Evolutionary conservation across 2,797 vertebrate species (phyloP).

Genomic region (Melanotaenia pygmaea): DNA sequence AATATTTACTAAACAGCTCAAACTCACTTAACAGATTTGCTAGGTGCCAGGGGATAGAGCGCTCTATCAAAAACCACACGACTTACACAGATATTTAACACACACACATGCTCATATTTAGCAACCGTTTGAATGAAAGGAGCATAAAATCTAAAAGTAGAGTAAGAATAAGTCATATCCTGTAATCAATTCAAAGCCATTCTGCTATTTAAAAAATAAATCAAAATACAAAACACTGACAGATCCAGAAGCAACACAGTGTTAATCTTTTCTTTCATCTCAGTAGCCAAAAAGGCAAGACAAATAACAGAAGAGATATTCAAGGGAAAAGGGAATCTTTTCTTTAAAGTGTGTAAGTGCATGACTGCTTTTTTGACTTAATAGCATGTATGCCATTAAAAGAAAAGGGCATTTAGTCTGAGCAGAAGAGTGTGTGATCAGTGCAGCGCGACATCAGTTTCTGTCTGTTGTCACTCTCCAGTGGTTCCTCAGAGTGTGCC

Average conservation of each 20-base stretch:
- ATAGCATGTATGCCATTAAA: slow-evolving; percentile 57
- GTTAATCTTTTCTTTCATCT: slow-evolving; percentile 15
- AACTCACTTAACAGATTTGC: slow-evolving; percentile 59
- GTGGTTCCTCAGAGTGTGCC: slow-evolving; percentile 48
- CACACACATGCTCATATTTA: neutral
- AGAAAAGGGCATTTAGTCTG: slow-evolving; percentile 63
- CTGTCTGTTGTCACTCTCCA: slow-evolving; percentile 71
- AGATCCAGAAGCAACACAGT: slow-evolving; percentile 15
- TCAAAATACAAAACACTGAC: neutral
- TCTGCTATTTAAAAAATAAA: neutral
- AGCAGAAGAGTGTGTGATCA: slow-evolving; percentile 63
- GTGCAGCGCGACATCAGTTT: slow-evolving; percentile 59
- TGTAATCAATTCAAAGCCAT: neutral
- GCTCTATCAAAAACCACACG: slow-evolving; percentile 23
- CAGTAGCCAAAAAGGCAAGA: slow-evolving; percentile 9
- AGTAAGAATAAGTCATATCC: too few relatives aligned
- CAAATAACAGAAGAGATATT: neutral
- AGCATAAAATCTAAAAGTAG: neutral
- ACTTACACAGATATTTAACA: slow-evolving; percentile 8
- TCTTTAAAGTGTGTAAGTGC: slow-evolving; percentile 18
- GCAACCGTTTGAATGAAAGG: neutral
- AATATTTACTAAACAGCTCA: slow-evolving; percentile 80
- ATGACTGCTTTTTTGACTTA: slow-evolving; percentile 30
- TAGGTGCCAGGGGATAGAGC: slow-evolving; percentile 27
- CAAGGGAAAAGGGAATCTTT: neutral